phyloP scores from a whole-genome alignment of 2,888 invertebrate genomes.

The Eupithecia centaureata region DNA sequence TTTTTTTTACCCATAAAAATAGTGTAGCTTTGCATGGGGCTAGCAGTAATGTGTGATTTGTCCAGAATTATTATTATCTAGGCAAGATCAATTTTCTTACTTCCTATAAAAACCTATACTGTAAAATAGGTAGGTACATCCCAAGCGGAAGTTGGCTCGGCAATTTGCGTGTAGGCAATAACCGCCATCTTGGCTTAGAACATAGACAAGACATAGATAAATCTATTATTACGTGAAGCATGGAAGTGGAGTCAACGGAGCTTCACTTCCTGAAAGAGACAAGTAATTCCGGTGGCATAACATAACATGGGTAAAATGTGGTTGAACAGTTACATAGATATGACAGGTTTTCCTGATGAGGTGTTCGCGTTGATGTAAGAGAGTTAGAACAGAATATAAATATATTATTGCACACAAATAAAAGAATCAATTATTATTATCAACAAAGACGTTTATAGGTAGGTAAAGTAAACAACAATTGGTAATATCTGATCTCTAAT shows the following conservation, averaged over 20 bases:
- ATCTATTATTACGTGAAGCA: conserved; percentile 7
- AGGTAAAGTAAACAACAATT: no score
- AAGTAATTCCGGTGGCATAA: conserved; percentile 26
- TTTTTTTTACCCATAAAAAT: no score
- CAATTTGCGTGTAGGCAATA: neutral
- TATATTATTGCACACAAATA: no score
- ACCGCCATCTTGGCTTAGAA: neutral
- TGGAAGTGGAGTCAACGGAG: conserved; percentile 10
- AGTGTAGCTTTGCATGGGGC: no score
- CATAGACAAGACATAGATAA: conserved; percentile 8
- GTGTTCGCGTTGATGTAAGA: conserved; percentile 14
- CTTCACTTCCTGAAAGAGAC: conserved; percentile 20
- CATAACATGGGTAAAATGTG: conserved; percentile 1
- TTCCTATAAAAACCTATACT: neutral
- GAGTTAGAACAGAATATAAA: neutral
- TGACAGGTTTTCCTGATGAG: conserved; percentile 13
- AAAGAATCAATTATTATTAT: no score
- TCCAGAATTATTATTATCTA: no score
- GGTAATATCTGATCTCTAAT: no score
- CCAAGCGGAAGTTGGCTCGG: neutral
- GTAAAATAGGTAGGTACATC: neutral
- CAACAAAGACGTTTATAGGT: no score
- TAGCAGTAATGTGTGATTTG: no score
- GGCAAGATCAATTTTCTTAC: neutral
- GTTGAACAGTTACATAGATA: conserved; percentile 9